Evolutionary conservation across 2,113 vertebrate species (phyloP), one percentile per base, ranked within the genome.

Genomic region (Onychostruthus taczanowskii): DNA sequence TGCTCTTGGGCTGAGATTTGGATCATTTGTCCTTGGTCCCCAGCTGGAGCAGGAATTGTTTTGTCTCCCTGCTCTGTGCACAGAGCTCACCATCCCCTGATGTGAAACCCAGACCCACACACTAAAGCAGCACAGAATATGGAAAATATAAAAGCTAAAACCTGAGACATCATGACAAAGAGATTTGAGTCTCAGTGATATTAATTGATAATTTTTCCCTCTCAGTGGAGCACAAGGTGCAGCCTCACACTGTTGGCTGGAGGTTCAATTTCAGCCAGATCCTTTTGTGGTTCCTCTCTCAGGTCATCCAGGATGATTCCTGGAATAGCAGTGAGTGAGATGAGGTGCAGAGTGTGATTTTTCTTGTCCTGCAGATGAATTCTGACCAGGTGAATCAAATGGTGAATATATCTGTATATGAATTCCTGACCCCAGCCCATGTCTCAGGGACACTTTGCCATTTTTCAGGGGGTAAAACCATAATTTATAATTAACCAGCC

Each of bases 241-340:
- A 3, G 21, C 30, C 31, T 39, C 28, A 44, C 8, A 1, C 15
- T 3, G 0, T 9, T 39, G 67, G 24, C 68, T 26, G 52, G 43
- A 58, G 56, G 23, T 10, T 73, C 27, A 4, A 0, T 27, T 52
- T 17, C 55, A 31, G 41, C 22, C 61, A 16, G 55, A 53, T 67
- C 63, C 46, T 10, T 3, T 23, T 6, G 43, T 82, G 92, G 39
- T 43, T 86, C 92, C 28, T 70, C 52, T 33, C 50, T 62, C 46
- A 9, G 70, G 16, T 35, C 41, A n/a, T 12, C 5, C 31, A 61
- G 53, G 86, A 46, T 68, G 37, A 28, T 62, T 52, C 35, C 44
- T 82, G 74, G 49, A 70, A 47, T 13, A 26, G 13, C 72, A 62
- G 58, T 18, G 58, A 52, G 11, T 27, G 31, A 74, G 33, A 22